phyloP scores from a whole-genome alignment of 2,113 vertebrate genomes.

The Poeciliopsis retropinna region DNA sequence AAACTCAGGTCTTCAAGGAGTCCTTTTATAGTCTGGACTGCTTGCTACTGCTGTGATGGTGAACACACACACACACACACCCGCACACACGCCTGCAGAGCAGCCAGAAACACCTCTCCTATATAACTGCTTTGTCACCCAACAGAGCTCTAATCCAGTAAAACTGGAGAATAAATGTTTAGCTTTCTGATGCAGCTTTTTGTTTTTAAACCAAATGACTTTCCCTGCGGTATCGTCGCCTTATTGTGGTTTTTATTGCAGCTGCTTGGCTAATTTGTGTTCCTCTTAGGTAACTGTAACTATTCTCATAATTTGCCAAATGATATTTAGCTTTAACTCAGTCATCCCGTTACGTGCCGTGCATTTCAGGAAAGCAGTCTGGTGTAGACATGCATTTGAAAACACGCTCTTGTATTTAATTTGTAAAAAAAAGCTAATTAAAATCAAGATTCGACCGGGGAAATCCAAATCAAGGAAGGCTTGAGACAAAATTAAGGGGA shows the following conservation, averaged over 20 bases:
- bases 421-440: background rate
- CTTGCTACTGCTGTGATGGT: constrained; percentile 34
- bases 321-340: constrained; percentile 38
- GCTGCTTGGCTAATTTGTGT: constrained; percentile 56
- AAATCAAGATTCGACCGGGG: background rate
- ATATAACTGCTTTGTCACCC: constrained; percentile 35
- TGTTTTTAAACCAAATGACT: constrained; percentile 35
- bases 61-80: constrained; percentile 13
- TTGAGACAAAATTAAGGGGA: background rate
- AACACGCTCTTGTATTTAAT: constrained; percentile 17
- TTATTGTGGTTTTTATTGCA: constrained; percentile 39
- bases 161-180: constrained; percentile 53
- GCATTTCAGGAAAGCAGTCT: background rate
- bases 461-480: background rate
- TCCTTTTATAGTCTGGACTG: constrained; percentile 70
- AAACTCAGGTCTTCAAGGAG: constrained; percentile 43
- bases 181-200: constrained; percentile 20
- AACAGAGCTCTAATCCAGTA: constrained; percentile 21
- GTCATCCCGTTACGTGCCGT: background rate
- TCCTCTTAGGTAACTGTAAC: constrained; percentile 48
- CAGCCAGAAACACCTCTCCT: background rate
- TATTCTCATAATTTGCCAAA: constrained; percentile 53
- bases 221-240: constrained; percentile 35
- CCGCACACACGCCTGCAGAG: background rate
- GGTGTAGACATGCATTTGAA: constrained; percentile 14